These are phyloP conservation scores for Phyllopteryx taeniolatus DNA, from an alignment of 2,113 vertebrate species.

Conservation along the genomic window DNA sequence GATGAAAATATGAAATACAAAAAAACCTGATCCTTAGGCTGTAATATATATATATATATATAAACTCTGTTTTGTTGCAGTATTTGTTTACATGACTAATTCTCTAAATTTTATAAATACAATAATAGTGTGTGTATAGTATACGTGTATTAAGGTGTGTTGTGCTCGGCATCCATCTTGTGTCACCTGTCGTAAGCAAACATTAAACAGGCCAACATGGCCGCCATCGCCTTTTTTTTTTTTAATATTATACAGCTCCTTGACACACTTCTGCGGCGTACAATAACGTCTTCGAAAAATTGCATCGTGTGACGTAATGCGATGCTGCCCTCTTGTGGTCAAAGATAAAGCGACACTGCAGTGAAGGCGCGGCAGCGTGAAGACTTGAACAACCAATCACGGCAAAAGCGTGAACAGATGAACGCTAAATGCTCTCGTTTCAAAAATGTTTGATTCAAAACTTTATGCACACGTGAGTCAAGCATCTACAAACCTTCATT, in stretches of 20 bases:
- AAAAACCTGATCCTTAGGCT: too few relatives aligned
- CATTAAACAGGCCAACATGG: constrained; percentile 4
- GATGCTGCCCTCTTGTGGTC: not conserved
- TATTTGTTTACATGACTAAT: not conserved
- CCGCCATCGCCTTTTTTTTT: not conserved
- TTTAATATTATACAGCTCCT: not conserved
- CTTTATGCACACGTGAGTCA: too few relatives aligned
- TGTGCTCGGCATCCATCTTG: not conserved
- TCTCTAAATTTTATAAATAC: not conserved
- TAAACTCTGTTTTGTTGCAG: not conserved
- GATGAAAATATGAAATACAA: not conserved
- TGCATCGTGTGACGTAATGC: not conserved
- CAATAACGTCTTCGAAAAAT: not conserved
- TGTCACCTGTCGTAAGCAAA: not conserved
- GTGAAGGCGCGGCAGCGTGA: not conserved
- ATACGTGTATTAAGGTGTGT: too few relatives aligned
- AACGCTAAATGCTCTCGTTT: too few relatives aligned
- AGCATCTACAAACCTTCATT: too few relatives aligned
- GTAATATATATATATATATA: too few relatives aligned
- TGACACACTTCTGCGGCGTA: not conserved
- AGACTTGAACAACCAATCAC: too few relatives aligned
- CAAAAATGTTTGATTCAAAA: too few relatives aligned
- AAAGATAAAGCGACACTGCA: not conserved
- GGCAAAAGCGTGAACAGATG: too few relatives aligned
- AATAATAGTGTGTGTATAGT: too few relatives aligned